These are phyloP conservation scores for Caenorhabditis inopinata DNA, from an alignment of 1,140 invertebrate genomes.

Conservation along the genomic window DNA sequence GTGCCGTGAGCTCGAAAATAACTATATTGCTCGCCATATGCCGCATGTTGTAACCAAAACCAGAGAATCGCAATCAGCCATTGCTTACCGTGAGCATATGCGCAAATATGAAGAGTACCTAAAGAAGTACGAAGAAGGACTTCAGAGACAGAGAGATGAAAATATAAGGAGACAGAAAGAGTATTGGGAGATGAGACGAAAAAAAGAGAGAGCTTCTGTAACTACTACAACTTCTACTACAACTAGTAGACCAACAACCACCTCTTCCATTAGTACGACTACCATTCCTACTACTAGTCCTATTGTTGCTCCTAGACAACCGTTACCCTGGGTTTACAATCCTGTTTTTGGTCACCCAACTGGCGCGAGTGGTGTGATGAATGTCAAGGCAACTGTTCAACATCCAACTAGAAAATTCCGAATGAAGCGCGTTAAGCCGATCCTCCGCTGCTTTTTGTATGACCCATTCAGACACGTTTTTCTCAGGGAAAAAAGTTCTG, in stretches of 20 bases:
- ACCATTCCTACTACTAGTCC: neutral
- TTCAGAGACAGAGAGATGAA: constrained; percentile 29
- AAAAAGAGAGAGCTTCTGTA: neutral
- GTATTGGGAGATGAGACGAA: constrained; percentile 24
- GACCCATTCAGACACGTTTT: constrained; percentile 1
- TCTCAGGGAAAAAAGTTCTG: neutral
- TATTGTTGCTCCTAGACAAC: neutral
- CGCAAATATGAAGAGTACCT: constrained; percentile 31
- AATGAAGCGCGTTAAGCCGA: neutral
- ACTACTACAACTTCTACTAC: neutral
- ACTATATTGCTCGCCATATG: constrained; percentile 50
- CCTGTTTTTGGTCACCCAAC: neutral
- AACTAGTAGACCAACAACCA: neutral
- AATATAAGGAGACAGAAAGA: constrained; percentile 11
- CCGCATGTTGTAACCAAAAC: constrained; percentile 17
- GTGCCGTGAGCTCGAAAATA: constrained; percentile 58
- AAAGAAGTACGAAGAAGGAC: constrained; percentile 11
- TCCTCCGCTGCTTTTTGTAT: neutral
- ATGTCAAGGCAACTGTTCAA: constrained; percentile 1
- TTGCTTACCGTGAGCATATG: neutral
- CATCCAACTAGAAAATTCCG: constrained; percentile 1
- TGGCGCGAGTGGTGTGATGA: neutral
- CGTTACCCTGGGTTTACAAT: neutral
- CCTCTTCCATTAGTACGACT: neutral
- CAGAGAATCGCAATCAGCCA: neutral